Percentiles rank a stretch among this genome's conserved stretches.
Conservation (phyloP, 2,797 vertebrate genomes). For the Leptoclinus maculatus region DNA sequence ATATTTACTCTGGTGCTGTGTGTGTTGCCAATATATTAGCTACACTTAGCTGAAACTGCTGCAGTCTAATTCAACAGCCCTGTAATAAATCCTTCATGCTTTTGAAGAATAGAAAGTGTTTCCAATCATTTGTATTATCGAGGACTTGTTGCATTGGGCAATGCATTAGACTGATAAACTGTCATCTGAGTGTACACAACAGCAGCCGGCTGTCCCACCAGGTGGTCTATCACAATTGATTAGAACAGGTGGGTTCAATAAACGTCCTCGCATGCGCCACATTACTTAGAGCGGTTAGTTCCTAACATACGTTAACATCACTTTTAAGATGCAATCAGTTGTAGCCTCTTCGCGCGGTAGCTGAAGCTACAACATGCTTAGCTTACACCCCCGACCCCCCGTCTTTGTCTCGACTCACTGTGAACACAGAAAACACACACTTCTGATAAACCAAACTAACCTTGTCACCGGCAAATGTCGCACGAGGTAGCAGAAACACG, state of each 20-base stretch:
- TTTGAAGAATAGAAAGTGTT: not conserved
- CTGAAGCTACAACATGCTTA: not conserved
- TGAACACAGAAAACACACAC: not conserved
- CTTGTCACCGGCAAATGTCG: not conserved
- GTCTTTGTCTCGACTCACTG: not conserved
- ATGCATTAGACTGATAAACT: not conserved
- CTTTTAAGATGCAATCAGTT: not conserved
- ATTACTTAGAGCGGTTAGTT: not conserved
- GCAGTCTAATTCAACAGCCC: not conserved
- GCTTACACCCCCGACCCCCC: accelerated
- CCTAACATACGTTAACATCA: too few relatives aligned
- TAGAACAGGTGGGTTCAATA: not conserved
- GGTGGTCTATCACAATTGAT: conserved; percentile 7
- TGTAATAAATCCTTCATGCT: not conserved
- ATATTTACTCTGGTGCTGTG: not conserved
- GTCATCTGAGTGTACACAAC: not conserved
- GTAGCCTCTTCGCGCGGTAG: not conserved
- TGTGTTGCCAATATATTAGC: too few relatives aligned
- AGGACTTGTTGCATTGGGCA: not conserved
- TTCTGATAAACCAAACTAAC: not conserved
- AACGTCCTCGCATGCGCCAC: not conserved
- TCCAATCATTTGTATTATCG: not conserved
- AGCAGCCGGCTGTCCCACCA: not conserved
- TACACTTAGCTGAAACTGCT: not conserved
- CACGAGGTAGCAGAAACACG: not conserved